Conservation (phyloP, 2,888 invertebrate genomes). For the Gasteruption jaculator region DNA sequence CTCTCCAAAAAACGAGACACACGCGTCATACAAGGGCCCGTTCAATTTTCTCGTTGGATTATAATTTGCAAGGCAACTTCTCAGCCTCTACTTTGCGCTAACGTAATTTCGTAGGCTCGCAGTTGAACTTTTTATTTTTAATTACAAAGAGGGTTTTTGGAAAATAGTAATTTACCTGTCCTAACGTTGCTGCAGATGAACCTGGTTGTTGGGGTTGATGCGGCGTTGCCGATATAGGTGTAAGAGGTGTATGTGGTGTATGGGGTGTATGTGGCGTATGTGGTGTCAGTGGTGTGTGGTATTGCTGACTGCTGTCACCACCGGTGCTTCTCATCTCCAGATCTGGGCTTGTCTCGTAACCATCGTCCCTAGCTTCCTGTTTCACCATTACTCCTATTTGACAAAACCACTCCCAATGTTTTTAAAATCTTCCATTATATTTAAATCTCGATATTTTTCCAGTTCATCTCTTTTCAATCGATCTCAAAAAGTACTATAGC, state of each 20-base stretch:
- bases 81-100: too few species aligned
- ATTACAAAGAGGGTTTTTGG: background rate
- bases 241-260: slow-evolving; percentile 49
- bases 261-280: slow-evolving; percentile 50
- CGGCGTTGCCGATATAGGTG: slow-evolving; percentile 49
- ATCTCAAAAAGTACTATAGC: too few species aligned
- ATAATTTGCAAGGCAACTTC: too few species aligned
- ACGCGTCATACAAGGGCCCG: too few species aligned
- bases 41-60: too few species aligned
- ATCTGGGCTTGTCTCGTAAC: slow-evolving; percentile 80
- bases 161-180: slow-evolving; percentile 41
- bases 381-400: slow-evolving; percentile 49
- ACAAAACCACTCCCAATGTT: too few species aligned
- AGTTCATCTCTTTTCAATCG: too few species aligned
- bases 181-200: slow-evolving; percentile 45
- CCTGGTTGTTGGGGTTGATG: slow-evolving; percentile 50
- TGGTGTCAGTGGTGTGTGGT: slow-evolving; percentile 50
- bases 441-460: too few species aligned
- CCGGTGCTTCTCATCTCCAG: slow-evolving; percentile 54
- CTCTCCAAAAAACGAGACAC: too few species aligned
- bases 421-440: too few species aligned
- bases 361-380: slow-evolving; percentile 80
- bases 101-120: too few species aligned
- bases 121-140: background rate
- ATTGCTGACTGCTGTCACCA: slow-evolving; percentile 50